Evolutionary conservation across 2,797 vertebrate species (phyloP).

Genomic region (Sparidentex hasta): DNA sequence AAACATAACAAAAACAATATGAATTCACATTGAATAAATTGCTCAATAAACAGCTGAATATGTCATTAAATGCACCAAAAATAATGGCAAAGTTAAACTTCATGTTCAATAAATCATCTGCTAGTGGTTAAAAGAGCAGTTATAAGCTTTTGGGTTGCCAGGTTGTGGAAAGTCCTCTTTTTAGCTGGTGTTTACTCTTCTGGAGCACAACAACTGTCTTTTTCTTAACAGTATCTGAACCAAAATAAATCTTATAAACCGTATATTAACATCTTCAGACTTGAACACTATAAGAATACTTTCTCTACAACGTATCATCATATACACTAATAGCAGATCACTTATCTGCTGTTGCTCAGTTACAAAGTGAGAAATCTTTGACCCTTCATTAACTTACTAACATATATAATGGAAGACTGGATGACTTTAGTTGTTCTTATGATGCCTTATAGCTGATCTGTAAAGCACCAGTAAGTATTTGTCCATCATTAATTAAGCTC

Average conservation of each 20-base stretch:
- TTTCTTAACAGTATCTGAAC: neutral
- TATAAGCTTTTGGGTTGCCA: neutral
- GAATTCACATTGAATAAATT: too few species aligned
- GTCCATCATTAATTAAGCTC: neutral
- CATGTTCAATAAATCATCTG: neutral
- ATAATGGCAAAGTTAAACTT: neutral
- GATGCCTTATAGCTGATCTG: neutral
- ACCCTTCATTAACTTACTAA: neutral
- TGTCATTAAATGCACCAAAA: too few species aligned
- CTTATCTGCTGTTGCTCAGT: too few species aligned
- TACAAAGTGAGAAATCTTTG: neutral
- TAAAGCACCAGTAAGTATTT: neutral
- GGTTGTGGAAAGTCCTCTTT: neutral
- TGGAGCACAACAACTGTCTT: neutral
- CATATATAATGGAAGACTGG: neutral
- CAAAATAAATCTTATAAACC: neutral
- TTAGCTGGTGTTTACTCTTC: neutral
- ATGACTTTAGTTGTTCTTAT: neutral
- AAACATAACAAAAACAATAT: too few species aligned
- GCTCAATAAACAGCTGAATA: too few species aligned
- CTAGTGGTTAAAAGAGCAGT: neutral
- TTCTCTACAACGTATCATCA: neutral
- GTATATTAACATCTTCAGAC: neutral
- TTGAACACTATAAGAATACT: neutral
- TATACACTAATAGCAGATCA: neutral